Evolutionary conservation across 1,140 invertebrate species (phyloP), one percentile per base, ranked within the genome.

Genomic region (Atopsyche davidsoni): DNA sequence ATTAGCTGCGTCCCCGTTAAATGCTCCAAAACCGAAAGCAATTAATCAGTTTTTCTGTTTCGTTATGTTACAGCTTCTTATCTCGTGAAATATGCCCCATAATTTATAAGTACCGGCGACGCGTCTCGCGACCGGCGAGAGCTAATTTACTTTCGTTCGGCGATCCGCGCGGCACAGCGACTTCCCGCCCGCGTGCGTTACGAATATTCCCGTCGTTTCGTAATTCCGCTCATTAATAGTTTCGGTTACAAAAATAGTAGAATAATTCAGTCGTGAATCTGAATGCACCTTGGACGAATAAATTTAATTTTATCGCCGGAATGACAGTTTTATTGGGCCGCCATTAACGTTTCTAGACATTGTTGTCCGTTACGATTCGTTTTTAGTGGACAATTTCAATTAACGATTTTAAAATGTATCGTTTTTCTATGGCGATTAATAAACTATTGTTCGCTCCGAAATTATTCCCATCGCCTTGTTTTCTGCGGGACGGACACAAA

Each of bases 11-110:
- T 57, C 49, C 55, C 46, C 22, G 55, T 53, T 49, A 57, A 57
- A 57, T 57, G 55, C 51, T 43, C 55, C 55, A 57, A 50, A 57
- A 46, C 55, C 46, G 46, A 32, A 31, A 43, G 55, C 46, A 57
- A 57, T 57, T 57, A 57, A 57, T 57, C 55, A 57, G 55, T 28
- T 57, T 57, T 57, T 57, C 14, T 24, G 40, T 46, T 31, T 28
- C 51, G 51, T 28, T 42, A 31, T 41, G 46, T 34, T 46, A 45
- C 41, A 45, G 17, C 41, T 44, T 10, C 45, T 55, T 57, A 57
- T 57, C 55, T 53, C 43, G 42, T 57, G 51, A 57, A 53, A 53
- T 57, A 57, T 57, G 47, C 40, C 41, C 36, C 49, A 56, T 50
- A 35, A 56, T 56, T 56, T 56, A 51, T 56, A 51, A 56, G 24